Percentiles rank a stretch among this genome's conserved stretches.
Evolutionary conservation across 2,113 vertebrate species (phyloP).

Genomic region (Corynorhinus townsendii): DNA sequence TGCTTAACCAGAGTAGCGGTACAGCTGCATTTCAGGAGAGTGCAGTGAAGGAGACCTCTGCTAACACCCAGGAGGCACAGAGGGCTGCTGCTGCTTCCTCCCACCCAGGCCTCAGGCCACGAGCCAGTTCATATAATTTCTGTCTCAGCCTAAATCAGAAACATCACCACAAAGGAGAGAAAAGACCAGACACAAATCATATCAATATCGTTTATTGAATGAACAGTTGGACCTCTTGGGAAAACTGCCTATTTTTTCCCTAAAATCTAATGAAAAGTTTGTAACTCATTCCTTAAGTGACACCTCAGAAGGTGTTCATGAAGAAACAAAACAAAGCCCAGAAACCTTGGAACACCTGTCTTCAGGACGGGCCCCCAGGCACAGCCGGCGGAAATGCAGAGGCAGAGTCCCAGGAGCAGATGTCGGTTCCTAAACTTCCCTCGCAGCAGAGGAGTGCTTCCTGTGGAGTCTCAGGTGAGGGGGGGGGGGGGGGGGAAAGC

Average conservation of each 20-base stretch:
- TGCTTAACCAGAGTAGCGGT: not conserved
- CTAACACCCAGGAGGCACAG: not conserved
- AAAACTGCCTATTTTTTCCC: not conserved
- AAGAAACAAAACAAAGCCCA: not conserved
- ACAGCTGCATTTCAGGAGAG: not conserved
- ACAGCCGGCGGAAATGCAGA: not conserved
- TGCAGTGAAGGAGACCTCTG: not conserved
- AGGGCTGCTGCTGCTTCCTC: not conserved
- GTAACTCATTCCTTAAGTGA: not conserved
- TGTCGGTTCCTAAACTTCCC: not conserved
- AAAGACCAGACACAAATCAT: not conserved
- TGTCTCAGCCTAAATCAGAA: conserved; percentile 32
- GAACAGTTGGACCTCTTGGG: not conserved
- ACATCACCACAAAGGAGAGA: conserved; percentile 6
- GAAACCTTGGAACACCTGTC: not conserved
- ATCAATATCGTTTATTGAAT: conserved; percentile 34
- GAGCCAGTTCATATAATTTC: not conserved
- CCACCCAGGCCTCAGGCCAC: not conserved
- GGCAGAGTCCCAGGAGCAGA: not conserved
- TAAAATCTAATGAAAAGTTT: not conserved
- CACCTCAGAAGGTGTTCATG: not conserved
- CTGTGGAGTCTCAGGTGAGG: not conserved
- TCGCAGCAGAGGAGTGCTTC: not conserved
- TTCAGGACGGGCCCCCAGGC: not conserved
- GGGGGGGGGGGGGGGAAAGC: not conserved